Conservation (phyloP, 2,797 vertebrate genomes). For the Alfaro cultratus region DNA sequence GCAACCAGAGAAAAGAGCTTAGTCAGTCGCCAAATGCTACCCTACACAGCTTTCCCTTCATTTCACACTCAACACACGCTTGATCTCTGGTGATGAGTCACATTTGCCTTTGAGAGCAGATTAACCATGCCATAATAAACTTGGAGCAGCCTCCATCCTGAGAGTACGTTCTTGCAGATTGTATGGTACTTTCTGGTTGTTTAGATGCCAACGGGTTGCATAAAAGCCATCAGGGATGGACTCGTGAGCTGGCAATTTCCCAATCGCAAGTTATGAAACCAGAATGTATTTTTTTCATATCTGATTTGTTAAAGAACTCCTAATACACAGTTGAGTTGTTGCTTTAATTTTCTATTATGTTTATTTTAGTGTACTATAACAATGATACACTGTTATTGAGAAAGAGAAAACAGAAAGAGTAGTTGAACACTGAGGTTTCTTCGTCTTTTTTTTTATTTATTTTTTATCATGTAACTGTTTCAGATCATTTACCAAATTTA, state of each 20-base stretch:
- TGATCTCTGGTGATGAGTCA: constrained; percentile 52
- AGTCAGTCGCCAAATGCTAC: constrained; percentile 74
- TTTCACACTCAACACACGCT: constrained; percentile 26
- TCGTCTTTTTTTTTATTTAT: neutral
- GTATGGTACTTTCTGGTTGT: constrained; percentile 30
- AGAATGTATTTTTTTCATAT: neutral
- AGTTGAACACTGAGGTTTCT: neutral
- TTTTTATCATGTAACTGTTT: neutral
- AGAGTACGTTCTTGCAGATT: constrained; percentile 26
- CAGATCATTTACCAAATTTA: neutral
- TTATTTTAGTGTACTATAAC: neutral
- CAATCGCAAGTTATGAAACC: constrained; percentile 32
- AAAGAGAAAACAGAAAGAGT: neutral
- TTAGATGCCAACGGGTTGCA: constrained; percentile 30
- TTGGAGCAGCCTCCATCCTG: constrained; percentile 42
- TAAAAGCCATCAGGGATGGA: constrained; percentile 35
- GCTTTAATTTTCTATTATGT: neutral
- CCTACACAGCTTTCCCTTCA: constrained; percentile 42
- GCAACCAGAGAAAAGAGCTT: constrained; percentile 63
- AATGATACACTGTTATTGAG: neutral
- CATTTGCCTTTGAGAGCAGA: constrained; percentile 50
- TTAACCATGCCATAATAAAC: constrained; percentile 41
- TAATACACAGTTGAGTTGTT: neutral
- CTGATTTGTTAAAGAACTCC: neutral
- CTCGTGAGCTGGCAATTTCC: constrained; percentile 13